These are phyloP conservation scores for Selenia dentaria DNA, from an alignment of 2,888 invertebrate genomes.

Conservation along the genomic window DNA sequence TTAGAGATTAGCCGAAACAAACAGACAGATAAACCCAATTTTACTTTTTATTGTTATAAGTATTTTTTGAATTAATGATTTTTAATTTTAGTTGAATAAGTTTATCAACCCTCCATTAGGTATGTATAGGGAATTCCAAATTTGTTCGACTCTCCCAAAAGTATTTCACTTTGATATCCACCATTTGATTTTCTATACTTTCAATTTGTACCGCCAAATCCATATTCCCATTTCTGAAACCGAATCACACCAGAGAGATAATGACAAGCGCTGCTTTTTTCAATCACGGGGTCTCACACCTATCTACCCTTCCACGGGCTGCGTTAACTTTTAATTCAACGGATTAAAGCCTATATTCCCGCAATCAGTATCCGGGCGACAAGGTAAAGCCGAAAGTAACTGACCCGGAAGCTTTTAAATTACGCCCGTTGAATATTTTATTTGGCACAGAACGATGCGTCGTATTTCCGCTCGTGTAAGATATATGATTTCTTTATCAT, in stretches of 20 bases:
- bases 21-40: too few species aligned
- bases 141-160: too few species aligned
- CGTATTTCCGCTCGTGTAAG: slow-evolving; percentile 49
- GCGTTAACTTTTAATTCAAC: slow-evolving; percentile 36
- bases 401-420: slow-evolving; percentile 71
- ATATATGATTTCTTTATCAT: slow-evolving; percentile 27
- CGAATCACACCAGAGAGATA: slow-evolving; percentile 26
- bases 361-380: slow-evolving; percentile 46
- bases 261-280: slow-evolving; percentile 30
- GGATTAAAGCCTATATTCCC: slow-evolving; percentile 50
- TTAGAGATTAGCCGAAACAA: too few species aligned
- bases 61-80: too few species aligned
- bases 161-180: too few species aligned
- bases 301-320: slow-evolving; percentile 6
- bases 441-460: slow-evolving; percentile 51
- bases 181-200: too few species aligned
- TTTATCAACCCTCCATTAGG: too few species aligned
- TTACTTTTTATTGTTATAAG: too few species aligned
- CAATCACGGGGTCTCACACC: slow-evolving; percentile 30
- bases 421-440: slow-evolving; percentile 68
- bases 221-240: slow-evolving; percentile 11
- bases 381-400: slow-evolving; percentile 54
- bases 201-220: not conserved
- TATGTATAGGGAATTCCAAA: too few species aligned
- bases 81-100: too few species aligned